phyloP scores from a whole-genome alignment of 2,888 invertebrate genomes.

The Dicroscelio sp. region DNA sequence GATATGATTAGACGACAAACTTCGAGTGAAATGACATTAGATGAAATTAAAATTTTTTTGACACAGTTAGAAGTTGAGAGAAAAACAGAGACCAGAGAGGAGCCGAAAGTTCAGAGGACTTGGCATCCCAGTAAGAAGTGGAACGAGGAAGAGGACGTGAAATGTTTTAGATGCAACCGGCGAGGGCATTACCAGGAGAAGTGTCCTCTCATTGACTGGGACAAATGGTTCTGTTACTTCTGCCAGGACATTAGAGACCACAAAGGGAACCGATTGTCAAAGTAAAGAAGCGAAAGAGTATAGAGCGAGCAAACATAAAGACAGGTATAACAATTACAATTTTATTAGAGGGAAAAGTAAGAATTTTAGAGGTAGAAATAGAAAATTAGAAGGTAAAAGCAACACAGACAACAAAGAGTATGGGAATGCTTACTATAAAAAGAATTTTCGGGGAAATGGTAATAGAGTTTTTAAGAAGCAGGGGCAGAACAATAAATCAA shows the following conservation, averaged over 20 bases:
- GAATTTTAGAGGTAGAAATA: not conserved
- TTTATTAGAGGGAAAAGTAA: not conserved
- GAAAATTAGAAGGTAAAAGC: not conserved
- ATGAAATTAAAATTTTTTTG: conserved; percentile 12
- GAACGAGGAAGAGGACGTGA: not conserved
- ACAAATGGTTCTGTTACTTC: conserved; percentile 7
- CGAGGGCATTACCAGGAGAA: not conserved
- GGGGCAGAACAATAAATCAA: not conserved
- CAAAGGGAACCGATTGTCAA: not conserved
- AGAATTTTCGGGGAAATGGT: not conserved
- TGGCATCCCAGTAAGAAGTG: not conserved
- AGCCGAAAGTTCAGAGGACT: not conserved
- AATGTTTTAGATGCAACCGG: not conserved
- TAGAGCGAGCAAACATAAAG: not conserved
- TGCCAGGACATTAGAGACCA: not conserved
- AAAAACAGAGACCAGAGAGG: not conserved
- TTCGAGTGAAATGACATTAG: not conserved
- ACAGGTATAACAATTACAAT: conserved; percentile 8
- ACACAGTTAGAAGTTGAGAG: conserved; percentile 19
- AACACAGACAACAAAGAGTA: too few relatives aligned
- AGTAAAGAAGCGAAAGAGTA: not conserved
- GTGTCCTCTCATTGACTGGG: not conserved
- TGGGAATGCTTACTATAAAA: not conserved
- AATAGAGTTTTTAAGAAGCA: not conserved
- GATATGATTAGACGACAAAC: not conserved